phyloP scores from a whole-genome alignment of 2,797 vertebrate genomes.

The Pseudochromis fuscus region DNA sequence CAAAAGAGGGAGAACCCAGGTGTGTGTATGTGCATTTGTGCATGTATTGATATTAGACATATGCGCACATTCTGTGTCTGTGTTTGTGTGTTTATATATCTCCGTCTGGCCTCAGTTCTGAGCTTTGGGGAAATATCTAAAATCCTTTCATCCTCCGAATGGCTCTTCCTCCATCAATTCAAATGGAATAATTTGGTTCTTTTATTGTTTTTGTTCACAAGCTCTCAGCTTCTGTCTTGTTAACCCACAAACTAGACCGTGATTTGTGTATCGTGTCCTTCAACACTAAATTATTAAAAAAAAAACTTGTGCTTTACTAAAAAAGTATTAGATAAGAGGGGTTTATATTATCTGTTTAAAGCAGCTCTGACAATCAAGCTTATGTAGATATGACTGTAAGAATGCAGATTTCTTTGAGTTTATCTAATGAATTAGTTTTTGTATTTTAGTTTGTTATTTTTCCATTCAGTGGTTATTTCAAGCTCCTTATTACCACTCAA shows the following conservation, averaged over 20 bases:
- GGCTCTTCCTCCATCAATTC: conserved; percentile 58
- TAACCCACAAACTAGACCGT: conserved; percentile 43
- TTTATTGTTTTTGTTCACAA: conserved; percentile 57
- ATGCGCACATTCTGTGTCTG: conserved; percentile 24
- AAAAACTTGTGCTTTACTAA: conserved; percentile 17
- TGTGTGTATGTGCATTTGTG: conserved; percentile 52
- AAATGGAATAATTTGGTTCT: conserved; percentile 71
- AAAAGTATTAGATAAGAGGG: conserved; percentile 16
- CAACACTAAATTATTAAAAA: conserved; percentile 21
- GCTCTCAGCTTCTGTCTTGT: conserved; percentile 45
- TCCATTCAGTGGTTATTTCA: not conserved
- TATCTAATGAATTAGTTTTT: conserved; percentile 11
- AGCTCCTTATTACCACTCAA: conserved; percentile 7
- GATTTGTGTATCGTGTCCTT: conserved; percentile 47
- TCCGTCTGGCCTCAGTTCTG: conserved; percentile 53
- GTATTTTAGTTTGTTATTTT: not conserved
- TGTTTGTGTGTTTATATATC: conserved; percentile 52
- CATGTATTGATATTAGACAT: conserved; percentile 53
- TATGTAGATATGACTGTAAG: conserved; percentile 21
- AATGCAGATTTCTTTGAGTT: conserved; percentile 10
- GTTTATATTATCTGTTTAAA: conserved; percentile 30
- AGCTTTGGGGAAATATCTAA: conserved; percentile 68
- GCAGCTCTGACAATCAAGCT: not conserved
- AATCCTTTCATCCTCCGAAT: conserved; percentile 71
- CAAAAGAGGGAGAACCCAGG: conserved; percentile 39